These are phyloP conservation scores for Andrena chrysosceles DNA, from an alignment of 2,888 invertebrate genomes.

Conservation along the genomic window DNA sequence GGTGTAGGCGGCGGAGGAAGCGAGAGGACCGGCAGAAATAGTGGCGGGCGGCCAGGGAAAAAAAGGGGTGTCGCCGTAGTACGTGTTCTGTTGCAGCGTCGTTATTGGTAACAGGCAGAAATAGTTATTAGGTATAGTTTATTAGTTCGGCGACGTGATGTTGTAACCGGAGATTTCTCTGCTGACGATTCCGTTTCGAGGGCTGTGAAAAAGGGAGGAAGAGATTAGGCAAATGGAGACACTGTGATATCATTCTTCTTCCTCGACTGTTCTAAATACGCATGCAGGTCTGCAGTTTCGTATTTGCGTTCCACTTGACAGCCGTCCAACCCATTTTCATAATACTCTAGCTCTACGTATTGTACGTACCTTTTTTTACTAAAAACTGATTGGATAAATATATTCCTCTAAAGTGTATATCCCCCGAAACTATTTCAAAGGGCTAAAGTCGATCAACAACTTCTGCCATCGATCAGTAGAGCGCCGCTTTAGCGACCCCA, in stretches of 20 bases:
- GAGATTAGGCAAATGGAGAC: background rate
- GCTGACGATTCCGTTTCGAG: background rate
- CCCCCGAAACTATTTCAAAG: too few relatives aligned
- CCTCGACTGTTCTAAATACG: too few relatives aligned
- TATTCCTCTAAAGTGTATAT: too few relatives aligned
- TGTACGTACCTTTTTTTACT: too few relatives aligned
- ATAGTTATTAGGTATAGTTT: conserved; percentile 59
- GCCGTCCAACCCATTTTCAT: too few relatives aligned
- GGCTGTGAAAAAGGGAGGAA: background rate
- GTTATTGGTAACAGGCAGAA: conserved; percentile 44
- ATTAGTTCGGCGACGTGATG: conserved; percentile 42
- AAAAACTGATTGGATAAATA: too few relatives aligned
- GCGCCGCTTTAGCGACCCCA: background rate
- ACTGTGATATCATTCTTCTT: too few relatives aligned
- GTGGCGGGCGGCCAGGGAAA: conserved; percentile 23
- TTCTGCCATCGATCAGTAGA: too few relatives aligned
- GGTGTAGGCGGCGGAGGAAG: conserved; percentile 31
- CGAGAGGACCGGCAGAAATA: conserved; percentile 59
- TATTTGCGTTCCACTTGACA: too few relatives aligned
- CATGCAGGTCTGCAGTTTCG: too few relatives aligned
- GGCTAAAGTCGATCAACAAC: background rate
- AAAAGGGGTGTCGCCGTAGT: conserved; percentile 28
- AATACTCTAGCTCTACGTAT: too few relatives aligned
- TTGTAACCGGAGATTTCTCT: conserved; percentile 26
- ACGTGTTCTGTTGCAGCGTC: conserved; percentile 32